These are phyloP conservation scores for Arenaria interpres DNA, from an alignment of 2,113 vertebrate genomes.

Conservation along the genomic window DNA sequence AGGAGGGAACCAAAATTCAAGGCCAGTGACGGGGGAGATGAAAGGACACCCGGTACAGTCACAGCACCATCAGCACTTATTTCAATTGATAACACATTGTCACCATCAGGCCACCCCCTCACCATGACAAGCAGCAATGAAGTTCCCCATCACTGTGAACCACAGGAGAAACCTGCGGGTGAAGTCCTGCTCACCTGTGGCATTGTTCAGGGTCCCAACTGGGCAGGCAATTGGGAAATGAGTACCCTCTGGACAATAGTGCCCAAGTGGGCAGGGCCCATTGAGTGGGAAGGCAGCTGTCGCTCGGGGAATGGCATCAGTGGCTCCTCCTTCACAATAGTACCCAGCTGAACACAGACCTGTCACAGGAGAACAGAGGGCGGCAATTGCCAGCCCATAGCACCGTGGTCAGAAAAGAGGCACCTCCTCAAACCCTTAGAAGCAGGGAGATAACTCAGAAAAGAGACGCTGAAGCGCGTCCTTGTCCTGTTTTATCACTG, in stretches of 20 bases:
- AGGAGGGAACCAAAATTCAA: background rate
- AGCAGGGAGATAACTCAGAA: background rate
- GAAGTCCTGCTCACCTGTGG: conserved; percentile 72
- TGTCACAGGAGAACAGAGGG: background rate
- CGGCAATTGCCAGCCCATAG: background rate
- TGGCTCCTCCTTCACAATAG: conserved; percentile 86
- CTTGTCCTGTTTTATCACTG: background rate
- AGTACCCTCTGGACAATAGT: conserved; percentile 86
- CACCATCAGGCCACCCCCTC: background rate
- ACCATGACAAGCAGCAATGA: background rate
- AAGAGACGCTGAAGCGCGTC: background rate
- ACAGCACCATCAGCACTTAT: background rate
- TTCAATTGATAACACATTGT: rapidly evolving
- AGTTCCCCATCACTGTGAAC: background rate
- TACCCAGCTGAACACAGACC: conserved; percentile 84
- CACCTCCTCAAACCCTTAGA: background rate
- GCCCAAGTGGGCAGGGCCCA: conserved; percentile 83
- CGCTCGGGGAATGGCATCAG: conserved; percentile 71
- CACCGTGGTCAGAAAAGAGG: background rate
- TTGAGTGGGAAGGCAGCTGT: conserved; percentile 67
- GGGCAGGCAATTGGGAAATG: conserved; percentile 83
- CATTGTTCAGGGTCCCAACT: conserved; percentile 80
- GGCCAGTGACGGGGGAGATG: background rate
- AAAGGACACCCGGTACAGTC: background rate
- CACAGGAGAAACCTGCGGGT: background rate